phyloP scores from a whole-genome alignment of 2,888 invertebrate species.

The Xestia sexstrigata region DNA sequence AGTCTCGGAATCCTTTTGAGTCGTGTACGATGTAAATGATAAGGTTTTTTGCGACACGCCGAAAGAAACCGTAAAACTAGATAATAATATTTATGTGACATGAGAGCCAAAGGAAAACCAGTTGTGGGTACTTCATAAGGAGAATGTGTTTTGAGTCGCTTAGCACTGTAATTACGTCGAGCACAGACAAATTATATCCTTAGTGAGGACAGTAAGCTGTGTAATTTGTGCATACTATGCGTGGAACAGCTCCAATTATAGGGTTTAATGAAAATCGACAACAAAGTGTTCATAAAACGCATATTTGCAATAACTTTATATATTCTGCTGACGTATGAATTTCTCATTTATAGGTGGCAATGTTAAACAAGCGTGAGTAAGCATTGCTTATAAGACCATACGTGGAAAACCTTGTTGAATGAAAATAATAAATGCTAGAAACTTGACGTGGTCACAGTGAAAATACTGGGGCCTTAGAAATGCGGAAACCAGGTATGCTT shows the following conservation, averaged over 20 bases:
- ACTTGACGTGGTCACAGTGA: constrained; percentile 74
- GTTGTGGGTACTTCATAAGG: constrained; percentile 71
- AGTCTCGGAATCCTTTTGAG: constrained; percentile 80
- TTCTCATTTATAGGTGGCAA: constrained; percentile 73
- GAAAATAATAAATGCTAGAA: constrained; percentile 82
- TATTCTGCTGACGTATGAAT: constrained; percentile 71
- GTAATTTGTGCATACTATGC: constrained; percentile 74
- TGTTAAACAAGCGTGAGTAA: constrained; percentile 77
- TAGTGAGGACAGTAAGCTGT: constrained; percentile 72
- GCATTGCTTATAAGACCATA: constrained; percentile 69
- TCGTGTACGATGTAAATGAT: constrained; percentile 81
- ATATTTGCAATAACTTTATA: constrained; percentile 68
- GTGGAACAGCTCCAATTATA: constrained; percentile 72
- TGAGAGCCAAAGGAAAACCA: constrained; percentile 71
- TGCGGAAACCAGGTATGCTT: constrained; percentile 63
- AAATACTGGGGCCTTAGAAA: constrained; percentile 73
- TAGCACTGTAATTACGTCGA: constrained; percentile 73
- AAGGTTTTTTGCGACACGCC: constrained; percentile 73
- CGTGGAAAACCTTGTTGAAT: constrained; percentile 82
- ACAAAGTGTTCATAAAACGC: constrained; percentile 70
- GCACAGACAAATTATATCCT: constrained; percentile 77
- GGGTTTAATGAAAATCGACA: constrained; percentile 77
- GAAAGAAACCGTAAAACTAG: constrained; percentile 72
- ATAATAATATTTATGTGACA: constrained; percentile 74
- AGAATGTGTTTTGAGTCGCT: constrained; percentile 75